Evolutionary conservation across 1,140 invertebrate genomes (phyloP), one percentile per base, ranked within the genome.

Genomic region (Kradibia gibbosae): DNA sequence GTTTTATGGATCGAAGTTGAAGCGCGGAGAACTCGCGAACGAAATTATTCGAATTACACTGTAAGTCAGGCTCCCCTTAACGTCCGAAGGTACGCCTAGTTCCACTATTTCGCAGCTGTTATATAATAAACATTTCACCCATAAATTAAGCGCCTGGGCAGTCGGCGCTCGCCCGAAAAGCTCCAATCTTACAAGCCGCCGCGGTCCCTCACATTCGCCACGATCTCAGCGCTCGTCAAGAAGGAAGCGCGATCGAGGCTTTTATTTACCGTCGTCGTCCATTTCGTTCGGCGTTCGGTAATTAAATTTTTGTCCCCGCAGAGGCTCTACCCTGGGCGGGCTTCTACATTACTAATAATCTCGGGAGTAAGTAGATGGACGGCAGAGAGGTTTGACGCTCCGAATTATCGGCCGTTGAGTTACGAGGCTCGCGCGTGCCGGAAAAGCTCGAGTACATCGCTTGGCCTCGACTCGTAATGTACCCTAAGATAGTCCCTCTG

Each of bases 371-470:
- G 55, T 57, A 62, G 60, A 28, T 11, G 73, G 71, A 45, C 25
- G 70, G 5, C 34, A 11, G 53, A 11, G 53, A 81, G 72, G 80
- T 65, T 60, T 81, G 48, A 77, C 80, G 36, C 62, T 34, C 60
- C 57, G 45, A 25, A 77, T 77, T 81, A 81, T 81, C 80, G 48
- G 15, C 17, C 17, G 20, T 45, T 42, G 65, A 81, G 73, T 81
- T 81, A 81, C 70, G 80, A 71, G 65, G 20, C 78, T 73, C 15
- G 77, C 45, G 62, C 42, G n/a, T 20, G 65, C 20, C 22, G 28
- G 60, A 78, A n/a, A 78, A 78, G 65, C 60, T 70, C 36, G 55
- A 60, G 78, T n/a, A 80, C 72, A 71, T 80, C 42, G 39, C 20
- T 11, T 65, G 7, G 31, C 28, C 34, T 42, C 55, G 15, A 57